Evolutionary conservation across 2,888 invertebrate species (phyloP).

Genomic region (Dorcus parallelipipedus): DNA sequence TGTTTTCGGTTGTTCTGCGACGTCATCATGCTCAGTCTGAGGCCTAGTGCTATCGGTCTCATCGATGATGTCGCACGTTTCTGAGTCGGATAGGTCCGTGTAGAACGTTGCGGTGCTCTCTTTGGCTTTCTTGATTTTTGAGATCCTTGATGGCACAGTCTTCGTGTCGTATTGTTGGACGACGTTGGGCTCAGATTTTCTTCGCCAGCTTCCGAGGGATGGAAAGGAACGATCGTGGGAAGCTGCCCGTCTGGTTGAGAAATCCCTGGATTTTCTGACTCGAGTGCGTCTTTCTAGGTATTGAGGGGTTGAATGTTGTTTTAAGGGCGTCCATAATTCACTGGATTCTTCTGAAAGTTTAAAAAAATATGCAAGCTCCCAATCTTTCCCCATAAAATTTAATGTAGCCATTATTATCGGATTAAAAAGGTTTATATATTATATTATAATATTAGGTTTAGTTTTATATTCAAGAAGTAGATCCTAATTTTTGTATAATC

Average conservation of each 20-base stretch:
- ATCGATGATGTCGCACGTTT: constrained; percentile 45
- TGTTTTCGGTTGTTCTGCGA: constrained; percentile 46
- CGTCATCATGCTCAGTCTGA: constrained; percentile 37
- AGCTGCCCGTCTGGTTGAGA: constrained; percentile 39
- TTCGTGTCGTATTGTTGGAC: constrained; percentile 59
- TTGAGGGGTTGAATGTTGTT: constrained; percentile 81
- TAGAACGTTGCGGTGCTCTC: constrained; percentile 62
- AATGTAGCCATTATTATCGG: too few relatives aligned
- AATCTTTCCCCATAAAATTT: too few relatives aligned
- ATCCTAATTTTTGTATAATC: background rate
- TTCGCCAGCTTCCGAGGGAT: constrained; percentile 64
- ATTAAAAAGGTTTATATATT: too few relatives aligned
- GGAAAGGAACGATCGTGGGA: constrained; percentile 53
- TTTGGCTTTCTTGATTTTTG: constrained; percentile 66
- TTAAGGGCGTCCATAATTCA: constrained; percentile 46
- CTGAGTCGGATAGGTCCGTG: constrained; percentile 63
- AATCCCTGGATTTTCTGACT: constrained; percentile 58
- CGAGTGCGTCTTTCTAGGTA: constrained; percentile 82
- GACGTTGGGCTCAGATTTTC: constrained; percentile 70
- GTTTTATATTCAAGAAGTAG: background rate
- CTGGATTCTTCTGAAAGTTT: constrained; percentile 37
- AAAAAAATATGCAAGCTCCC: background rate
- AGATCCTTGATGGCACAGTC: constrained; percentile 67
- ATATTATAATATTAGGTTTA: too few relatives aligned
- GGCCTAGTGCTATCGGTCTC: constrained; percentile 60